Evolutionary conservation across 2,888 invertebrate species (phyloP), one percentile per base, ranked within the genome.

Genomic region (Meta bourneti): DNA sequence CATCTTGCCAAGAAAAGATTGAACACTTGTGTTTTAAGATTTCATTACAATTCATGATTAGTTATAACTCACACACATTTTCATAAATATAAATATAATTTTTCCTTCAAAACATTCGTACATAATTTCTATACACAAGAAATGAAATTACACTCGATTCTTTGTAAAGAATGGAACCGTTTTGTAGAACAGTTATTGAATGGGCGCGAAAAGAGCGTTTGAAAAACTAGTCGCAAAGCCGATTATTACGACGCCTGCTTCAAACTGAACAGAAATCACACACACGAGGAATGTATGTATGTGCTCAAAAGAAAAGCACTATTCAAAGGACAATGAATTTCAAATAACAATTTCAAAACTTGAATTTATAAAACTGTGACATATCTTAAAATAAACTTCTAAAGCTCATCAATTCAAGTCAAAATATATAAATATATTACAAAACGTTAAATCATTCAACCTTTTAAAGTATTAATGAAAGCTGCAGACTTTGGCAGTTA

Each of bases 1-100:
- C 85, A 80, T 81, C 72, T 86, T 90, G 74, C 85, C 81, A 75
- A 86, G 80, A 52, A 48, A 61, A 78, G 78, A 71, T 75, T 4
- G 34, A 78, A 78, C 78, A 80, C 54, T 54, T 77, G 72, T 74
- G 77, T 34, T 34, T 49, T 71, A 52, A 88, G 54, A 61, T 34
- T 34, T 34, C 34, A 61, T 78, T 51, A 80, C 61, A 81, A 74
- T 52, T 16, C 71, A 87, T 71, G 34, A 34, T 34, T 34, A 34
- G 34, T 78, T 80, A n/a, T 84, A 13, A 49, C 71, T 20, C 83
- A 83, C 34, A 79, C 71, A 84, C 75, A 84, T 54, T 52, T 75
- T 54, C 75, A 77, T 77, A 52, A 86, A 69, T 69, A 69, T 78
- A 85, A 85, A 85, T 77, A 86, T 34, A 61, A 49, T 86, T 75